Base-by-base conservation (phyloP, 1,140 invertebrate species). In the Pissodes strobi region DNA sequence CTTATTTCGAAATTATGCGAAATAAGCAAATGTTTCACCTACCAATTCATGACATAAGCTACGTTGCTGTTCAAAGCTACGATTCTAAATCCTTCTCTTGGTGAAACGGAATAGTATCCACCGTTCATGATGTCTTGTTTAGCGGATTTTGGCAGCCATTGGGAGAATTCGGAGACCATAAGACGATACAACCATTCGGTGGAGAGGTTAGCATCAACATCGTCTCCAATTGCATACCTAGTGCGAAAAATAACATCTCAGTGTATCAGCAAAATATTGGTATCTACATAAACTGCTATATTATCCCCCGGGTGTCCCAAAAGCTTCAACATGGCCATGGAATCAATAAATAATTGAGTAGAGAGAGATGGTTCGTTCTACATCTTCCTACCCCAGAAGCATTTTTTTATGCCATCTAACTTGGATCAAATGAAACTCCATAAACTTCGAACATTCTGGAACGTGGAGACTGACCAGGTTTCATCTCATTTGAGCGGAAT, bases 31-130 rank as follows among this genome's bases (percentile, higher is more conserved):
- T 17, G 5, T 46, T 8, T 15, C 4, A 10, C 82, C 77, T 81
- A 90, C 88, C 89, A 90, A 71, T 92, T 92, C 30, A 80, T 83
- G 52, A 76, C 83, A 67, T 89, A 91, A 66, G 87, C 88, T 2
- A 89, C 81, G 67, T 91, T 92, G 63, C 83, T 89, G 72, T 93
- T 93, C 0, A 93, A 66, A 0, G 83, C 84, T 65, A 93, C 87
- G 23, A 91, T 83, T 67, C 90, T 80, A 45, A 93, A 83, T 6
- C 89, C 89, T 48, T 82, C 81, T 64, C 73, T 79, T 0, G 86
- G 79, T 0, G 82, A 73, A 13, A 86, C 79, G 0, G 89, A 89
- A 70, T 91, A 93, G 64, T 84, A 91, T 22, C 90, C 91, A 12
- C 87, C 86, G 41, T 80, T 78, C 2, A 82, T 74, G 41, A 91